These are phyloP conservation scores for Hirundichthys speculiger DNA, from an alignment of 2,113 vertebrate genomes.

Conservation along the genomic window DNA sequence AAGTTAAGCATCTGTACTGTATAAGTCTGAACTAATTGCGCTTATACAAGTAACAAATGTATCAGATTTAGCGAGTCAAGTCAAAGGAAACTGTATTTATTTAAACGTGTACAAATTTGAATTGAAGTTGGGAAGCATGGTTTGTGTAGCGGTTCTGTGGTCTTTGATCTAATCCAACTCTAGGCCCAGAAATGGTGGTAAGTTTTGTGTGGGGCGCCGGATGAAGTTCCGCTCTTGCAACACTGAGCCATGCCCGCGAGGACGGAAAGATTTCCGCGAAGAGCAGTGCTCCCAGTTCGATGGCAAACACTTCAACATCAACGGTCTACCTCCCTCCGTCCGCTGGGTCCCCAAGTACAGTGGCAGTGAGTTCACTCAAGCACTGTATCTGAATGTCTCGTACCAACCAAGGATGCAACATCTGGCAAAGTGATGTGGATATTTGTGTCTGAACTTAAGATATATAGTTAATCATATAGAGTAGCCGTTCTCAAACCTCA, in stretches of 20 bases:
- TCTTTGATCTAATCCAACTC: not conserved
- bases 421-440: not conserved
- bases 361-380: slow-evolving; percentile 87
- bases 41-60: no score
- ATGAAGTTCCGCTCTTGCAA: slow-evolving; percentile 98
- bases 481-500: no score
- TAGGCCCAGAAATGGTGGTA: slow-evolving; percentile 93
- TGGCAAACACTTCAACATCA: slow-evolving; percentile 97
- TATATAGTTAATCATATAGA: no score
- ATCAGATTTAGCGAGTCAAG: not conserved
- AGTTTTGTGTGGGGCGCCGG: slow-evolving; percentile 93
- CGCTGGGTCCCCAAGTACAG: slow-evolving; percentile 97
- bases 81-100: not conserved
- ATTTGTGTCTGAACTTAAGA: no score
- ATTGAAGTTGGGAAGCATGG: not conserved
- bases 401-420: not conserved
- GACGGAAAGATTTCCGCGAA: slow-evolving; percentile 90
- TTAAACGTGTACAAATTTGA: not conserved
- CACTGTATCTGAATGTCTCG: slow-evolving; percentile 4
- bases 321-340: slow-evolving; percentile 90
- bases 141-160: no score
- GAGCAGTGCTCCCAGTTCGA: slow-evolving; percentile 95
- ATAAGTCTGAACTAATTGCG: not conserved
- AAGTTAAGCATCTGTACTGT: not conserved
- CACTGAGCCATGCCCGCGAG: slow-evolving; percentile 92